phyloP scores from a whole-genome alignment of 2,113 vertebrate genomes.

The Cairina moschata region DNA sequence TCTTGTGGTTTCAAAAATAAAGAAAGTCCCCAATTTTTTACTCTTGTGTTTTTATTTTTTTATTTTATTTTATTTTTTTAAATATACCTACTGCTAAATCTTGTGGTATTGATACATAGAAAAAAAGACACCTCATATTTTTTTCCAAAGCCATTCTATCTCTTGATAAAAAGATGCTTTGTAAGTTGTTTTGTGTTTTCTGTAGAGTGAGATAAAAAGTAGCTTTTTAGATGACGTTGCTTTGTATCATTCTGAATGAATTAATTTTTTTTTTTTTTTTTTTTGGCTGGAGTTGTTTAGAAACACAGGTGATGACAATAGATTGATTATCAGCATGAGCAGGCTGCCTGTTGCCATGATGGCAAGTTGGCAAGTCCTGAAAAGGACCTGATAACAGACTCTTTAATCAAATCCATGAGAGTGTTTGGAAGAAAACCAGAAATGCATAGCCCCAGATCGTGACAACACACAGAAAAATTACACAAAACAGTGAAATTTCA shows the following conservation, averaged over 20 bases:
- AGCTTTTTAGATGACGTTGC: not conserved
- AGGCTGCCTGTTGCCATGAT: not conserved
- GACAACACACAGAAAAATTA: not conserved
- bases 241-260: not conserved
- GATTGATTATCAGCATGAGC: conserved; percentile 12
- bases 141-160: conserved; percentile 45
- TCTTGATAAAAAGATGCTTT: conserved; percentile 37
- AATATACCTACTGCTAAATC: not conserved
- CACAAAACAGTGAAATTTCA: conserved; percentile 11
- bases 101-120: not conserved
- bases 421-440: not conserved
- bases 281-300: conserved; percentile 8
- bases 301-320: conserved; percentile 35
- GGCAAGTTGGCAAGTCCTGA: not conserved
- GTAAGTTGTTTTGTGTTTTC: conserved; percentile 14
- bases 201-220: conserved; percentile 28
- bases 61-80: not conserved
- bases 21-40: not conserved
- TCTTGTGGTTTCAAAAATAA: not conserved
- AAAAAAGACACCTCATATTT: not conserved
- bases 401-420: not conserved
- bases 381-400: not conserved
- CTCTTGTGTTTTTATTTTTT: not conserved
- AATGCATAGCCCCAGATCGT: not conserved
- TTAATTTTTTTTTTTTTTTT: not conserved